Conservation (phyloP, 2,113 vertebrate species). For the Microcebus griseorufus region DNA sequence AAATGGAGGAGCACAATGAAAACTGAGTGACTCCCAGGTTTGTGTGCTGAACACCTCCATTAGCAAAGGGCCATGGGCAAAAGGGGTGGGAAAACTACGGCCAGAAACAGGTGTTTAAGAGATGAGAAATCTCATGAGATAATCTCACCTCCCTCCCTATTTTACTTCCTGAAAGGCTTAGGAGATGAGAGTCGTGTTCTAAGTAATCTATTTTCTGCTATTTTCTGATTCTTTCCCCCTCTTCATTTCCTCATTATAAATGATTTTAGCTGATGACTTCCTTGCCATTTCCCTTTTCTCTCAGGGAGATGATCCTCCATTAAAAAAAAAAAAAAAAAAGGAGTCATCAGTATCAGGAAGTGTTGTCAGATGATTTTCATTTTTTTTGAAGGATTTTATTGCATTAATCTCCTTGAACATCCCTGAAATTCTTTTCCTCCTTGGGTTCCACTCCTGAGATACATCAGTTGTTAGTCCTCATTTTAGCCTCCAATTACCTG, state of each 20-base stretch:
- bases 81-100: neutral
- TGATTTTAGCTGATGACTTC: slow-evolving; percentile 7
- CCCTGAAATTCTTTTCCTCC: neutral
- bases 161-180: neutral
- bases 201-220: slow-evolving; percentile 34
- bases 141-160: neutral
- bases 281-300: neutral
- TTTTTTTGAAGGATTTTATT: neutral
- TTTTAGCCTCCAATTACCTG: neutral
- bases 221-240: slow-evolving; percentile 29
- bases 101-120: slow-evolving; percentile 15
- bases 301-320: neutral
- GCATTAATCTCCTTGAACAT: neutral
- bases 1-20: slow-evolving; percentile 35
- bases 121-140: neutral
- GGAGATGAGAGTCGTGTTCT: neutral
- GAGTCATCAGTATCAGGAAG: neutral
- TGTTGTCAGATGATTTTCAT: slow-evolving; percentile 21
- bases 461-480: neutral
- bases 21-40: neutral
- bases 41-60: neutral
- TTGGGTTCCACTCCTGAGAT: neutral
- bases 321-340: neutral
- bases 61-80: neutral
- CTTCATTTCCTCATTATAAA: neutral